A percentile compares a stretch with the other conserved stretches of the same genome.
These are phyloP conservation scores for Drosophila melanosoma DNA, from an alignment of 2,888 invertebrate species.

Conservation along the genomic window DNA sequence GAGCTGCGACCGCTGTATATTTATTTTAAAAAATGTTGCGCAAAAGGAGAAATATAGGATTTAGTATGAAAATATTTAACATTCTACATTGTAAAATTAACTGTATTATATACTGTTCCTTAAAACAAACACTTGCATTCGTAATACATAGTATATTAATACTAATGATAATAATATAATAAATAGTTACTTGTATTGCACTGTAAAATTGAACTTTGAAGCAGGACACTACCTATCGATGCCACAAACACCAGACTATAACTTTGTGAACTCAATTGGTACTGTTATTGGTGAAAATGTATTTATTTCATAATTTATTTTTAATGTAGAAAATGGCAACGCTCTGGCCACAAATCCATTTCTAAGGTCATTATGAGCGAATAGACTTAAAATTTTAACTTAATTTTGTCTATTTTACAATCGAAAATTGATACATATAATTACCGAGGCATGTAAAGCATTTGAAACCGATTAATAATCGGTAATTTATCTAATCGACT, in stretches of 20 bases:
- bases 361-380: not conserved
- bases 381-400: not conserved
- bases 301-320: not conserved
- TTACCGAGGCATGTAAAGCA: not conserved
- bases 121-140: not conserved
- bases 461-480: conserved; percentile 16
- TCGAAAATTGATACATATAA: not conserved
- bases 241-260: not conserved
- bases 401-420: not conserved
- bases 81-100: not conserved
- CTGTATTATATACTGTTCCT: not conserved
- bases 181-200: not conserved
- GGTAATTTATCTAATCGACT: not conserved
- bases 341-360: not conserved
- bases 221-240: not conserved
- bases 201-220: not conserved
- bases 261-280: not conserved
- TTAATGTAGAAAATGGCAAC: not conserved
- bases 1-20: not conserved
- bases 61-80: not conserved
- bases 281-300: not conserved
- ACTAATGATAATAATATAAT: not conserved
- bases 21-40: not conserved
- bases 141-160: not conserved
- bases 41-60: not conserved